A percentile compares a stretch with the other conserved stretches of the same genome.
These are phyloP conservation scores for Bungarus multicinctus DNA, from an alignment of 2,113 vertebrate species.

Conservation along the genomic window DNA sequence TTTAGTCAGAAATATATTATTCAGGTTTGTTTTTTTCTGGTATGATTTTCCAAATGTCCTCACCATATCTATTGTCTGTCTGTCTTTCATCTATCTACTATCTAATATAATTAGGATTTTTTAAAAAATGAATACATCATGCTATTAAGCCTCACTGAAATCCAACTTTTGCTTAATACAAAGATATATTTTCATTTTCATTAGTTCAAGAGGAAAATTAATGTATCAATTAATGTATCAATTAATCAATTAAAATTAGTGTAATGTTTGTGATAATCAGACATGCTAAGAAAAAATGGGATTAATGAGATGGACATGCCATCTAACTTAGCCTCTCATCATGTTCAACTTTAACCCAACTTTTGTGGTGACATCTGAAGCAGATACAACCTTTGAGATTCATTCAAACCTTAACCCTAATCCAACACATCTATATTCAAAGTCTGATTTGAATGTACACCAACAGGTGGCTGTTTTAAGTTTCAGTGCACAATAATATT, in stretches of 20 bases:
- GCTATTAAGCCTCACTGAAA: neutral
- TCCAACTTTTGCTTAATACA: neutral
- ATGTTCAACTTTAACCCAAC: neutral
- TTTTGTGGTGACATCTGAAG: neutral
- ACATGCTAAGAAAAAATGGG: neutral
- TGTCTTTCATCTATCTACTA: neutral
- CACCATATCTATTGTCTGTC: neutral
- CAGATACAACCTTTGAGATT: neutral
- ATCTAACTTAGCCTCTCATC: neutral
- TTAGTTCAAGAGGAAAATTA: neutral
- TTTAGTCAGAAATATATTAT: neutral
- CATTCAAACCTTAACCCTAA: neutral
- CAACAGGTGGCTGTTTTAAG: neutral
- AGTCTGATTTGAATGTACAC: neutral
- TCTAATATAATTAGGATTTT: neutral
- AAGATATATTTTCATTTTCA: neutral
- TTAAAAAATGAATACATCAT: neutral
- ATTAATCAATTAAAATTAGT: neutral
- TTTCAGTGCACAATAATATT: neutral
- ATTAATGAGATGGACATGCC: neutral
- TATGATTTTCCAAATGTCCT: neutral
- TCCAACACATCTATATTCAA: neutral
- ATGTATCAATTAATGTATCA: too few relatives aligned
- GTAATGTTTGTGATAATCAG: neutral
- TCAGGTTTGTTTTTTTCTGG: neutral